These are phyloP conservation scores for Cosmopolites sordidus DNA, from an alignment of 2,888 invertebrate genomes.

Conservation along the genomic window DNA sequence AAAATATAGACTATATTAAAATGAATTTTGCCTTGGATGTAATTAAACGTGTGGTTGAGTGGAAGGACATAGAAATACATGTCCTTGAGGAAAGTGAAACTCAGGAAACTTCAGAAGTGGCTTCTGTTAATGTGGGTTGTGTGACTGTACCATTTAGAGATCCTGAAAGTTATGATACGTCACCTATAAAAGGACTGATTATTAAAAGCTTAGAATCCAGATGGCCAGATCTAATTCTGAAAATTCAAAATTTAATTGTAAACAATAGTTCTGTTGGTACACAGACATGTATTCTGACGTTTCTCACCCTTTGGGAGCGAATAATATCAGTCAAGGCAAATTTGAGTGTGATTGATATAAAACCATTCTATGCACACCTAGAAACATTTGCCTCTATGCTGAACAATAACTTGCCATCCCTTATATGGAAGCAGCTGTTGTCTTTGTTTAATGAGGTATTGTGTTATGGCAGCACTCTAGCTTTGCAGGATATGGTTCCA, in stretches of 20 bases:
- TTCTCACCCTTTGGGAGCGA: constrained; percentile 82
- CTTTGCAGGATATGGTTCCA: constrained; percentile 80
- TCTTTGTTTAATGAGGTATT: constrained; percentile 85
- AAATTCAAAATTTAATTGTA: constrained; percentile 58
- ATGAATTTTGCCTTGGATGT: constrained; percentile 81
- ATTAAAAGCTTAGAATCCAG: constrained; percentile 80
- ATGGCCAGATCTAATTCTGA: constrained; percentile 77
- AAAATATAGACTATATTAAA: constrained; percentile 64
- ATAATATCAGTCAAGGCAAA: constrained; percentile 89
- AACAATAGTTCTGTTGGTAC: constrained; percentile 58
- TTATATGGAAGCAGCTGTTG: constrained; percentile 80
- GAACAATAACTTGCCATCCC: constrained; percentile 67
- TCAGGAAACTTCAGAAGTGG: constrained; percentile 37
- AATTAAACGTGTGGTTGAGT: constrained; percentile 81
- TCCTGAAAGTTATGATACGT: constrained; percentile 80
- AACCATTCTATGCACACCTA: constrained; percentile 81
- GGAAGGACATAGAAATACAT: constrained; percentile 79
- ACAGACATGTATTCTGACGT: constrained; percentile 73
- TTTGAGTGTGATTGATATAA: constrained; percentile 82
- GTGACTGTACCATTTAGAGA: constrained; percentile 65
- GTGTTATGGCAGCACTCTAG: constrained; percentile 86
- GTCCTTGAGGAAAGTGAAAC: constrained; percentile 65
- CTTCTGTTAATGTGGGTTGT: constrained; percentile 46
- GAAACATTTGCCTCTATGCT: constrained; percentile 72
- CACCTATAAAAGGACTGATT: constrained; percentile 78